phyloP scores from a whole-genome alignment of 2,888 invertebrate genomes.

The Lysandra coridon region DNA sequence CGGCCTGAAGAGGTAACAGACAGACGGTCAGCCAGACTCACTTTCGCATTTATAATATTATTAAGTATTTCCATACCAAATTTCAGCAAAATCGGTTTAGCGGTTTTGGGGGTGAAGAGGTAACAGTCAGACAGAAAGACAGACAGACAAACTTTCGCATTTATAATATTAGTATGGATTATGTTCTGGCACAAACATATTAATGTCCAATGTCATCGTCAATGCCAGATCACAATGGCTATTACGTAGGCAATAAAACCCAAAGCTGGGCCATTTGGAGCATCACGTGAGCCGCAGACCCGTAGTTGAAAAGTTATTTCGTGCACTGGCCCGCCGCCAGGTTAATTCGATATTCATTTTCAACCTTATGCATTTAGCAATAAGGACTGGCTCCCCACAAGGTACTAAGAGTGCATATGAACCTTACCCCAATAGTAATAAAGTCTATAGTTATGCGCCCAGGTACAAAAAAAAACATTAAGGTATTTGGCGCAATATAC shows the following conservation, averaged over 20 bases:
- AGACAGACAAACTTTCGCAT: too few species aligned
- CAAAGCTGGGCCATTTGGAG: conserved; percentile 22
- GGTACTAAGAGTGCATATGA: not conserved
- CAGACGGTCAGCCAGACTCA: too few species aligned
- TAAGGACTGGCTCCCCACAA: not conserved
- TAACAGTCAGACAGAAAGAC: too few species aligned
- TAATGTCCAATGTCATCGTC: not conserved
- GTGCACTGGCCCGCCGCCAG: conserved; percentile 29
- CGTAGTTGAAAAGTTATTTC: conserved; percentile 32
- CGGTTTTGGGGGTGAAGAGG: too few species aligned
- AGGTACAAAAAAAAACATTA: not conserved
- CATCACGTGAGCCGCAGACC: conserved; percentile 27
- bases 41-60: not conserved
- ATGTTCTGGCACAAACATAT: not conserved
- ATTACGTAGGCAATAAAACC: conserved; percentile 20
- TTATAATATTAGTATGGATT: not conserved
- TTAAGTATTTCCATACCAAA: too few species aligned
- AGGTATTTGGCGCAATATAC: conserved; percentile 25
- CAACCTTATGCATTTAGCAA: not conserved
- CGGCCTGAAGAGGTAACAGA: too few species aligned
- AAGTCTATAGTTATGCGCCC: not conserved
- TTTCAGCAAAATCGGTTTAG: too few species aligned
- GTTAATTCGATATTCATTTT: not conserved
- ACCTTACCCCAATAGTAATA: not conserved
- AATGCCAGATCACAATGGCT: conserved; percentile 10